Base-by-base conservation (phyloP, 1,140 invertebrate genomes). In the Brachionus manjavacas region DNA sequence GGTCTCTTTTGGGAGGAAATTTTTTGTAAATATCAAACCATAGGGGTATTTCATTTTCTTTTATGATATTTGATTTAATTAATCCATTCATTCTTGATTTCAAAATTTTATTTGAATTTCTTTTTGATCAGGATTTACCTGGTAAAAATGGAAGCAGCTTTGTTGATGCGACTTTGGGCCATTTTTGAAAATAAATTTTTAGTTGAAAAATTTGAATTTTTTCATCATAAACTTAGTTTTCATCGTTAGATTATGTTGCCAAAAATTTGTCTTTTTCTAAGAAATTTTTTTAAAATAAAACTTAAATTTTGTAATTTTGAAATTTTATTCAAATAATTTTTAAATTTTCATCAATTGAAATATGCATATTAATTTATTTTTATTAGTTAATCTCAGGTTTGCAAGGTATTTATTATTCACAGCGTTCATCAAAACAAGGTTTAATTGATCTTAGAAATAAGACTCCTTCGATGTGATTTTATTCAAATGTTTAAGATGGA, bases 11-110 rank as follows among this genome's bases (percentile, higher is more conserved):
- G 2, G 95, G 95, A 8, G 95, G 95, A 90, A 95, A 95, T 9
- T 92, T 91, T 89, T 92, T 91, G 87, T 96, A 96, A 20, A 96
- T 88, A 88, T 94, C 93, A 87, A 93, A 95, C 95, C 95, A 96
- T 16, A 96, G 72, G 0, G 95, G 95, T 84, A 92, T 90, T 86
- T 95, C 94, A 86, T 94, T 91, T 25, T 92, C 88, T 87, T 92
- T 92, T 87, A 95, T 90, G 6, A 92, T 94, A 64, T 93, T 93
- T 20, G 92, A 91, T 85, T 92, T 91, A 2, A 96, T 86, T 31
- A 96, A 89, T 60, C 94, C 93, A 85, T 91, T 92, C 4, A 93
- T 89, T 88, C 94, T 95, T 87, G n/a, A 68, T 35, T 3, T 14
- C 7, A 39, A 25, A 16, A n/a, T 20, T 39, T 35, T 35, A 35